Conservation (phyloP, 2,113 vertebrate species). For the Misgurnus mizolepis region DNA sequence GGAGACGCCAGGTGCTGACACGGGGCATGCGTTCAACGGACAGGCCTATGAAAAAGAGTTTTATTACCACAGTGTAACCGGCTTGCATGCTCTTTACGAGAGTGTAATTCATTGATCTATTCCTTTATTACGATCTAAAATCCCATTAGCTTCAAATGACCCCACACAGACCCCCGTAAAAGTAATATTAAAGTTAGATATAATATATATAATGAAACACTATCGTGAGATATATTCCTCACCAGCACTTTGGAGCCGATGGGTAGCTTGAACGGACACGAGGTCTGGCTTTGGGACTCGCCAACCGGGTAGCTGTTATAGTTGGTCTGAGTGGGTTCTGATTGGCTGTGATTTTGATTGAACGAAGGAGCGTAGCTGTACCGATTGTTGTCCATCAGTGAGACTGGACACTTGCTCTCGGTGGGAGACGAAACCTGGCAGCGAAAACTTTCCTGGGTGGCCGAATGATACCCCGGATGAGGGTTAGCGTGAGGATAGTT, state of each 20-base stretch:
- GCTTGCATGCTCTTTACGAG: neutral
- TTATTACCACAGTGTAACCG: neutral
- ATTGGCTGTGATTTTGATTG: slow-evolving; percentile 64
- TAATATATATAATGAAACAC: neutral
- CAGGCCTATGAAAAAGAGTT: slow-evolving; percentile 68
- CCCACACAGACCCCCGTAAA: neutral
- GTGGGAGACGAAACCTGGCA: slow-evolving; percentile 56
- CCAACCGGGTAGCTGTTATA: slow-evolving; percentile 52
- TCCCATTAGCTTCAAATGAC: neutral
- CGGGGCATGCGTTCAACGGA: slow-evolving; percentile 76
- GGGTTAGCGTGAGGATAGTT: slow-evolving; percentile 58
- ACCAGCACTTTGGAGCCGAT: slow-evolving; percentile 77
- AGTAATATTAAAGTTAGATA: neutral
- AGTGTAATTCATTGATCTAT: neutral
- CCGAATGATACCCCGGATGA: slow-evolving; percentile 59
- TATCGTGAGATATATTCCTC: slow-evolving; percentile 39
- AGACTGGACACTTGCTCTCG: slow-evolving; percentile 64
- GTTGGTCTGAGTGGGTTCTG: slow-evolving; percentile 51
- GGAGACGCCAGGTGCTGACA: slow-evolving; percentile 66
- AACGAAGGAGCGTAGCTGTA: slow-evolving; percentile 60
- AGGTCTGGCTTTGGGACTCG: slow-evolving; percentile 55
- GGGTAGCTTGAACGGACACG: slow-evolving; percentile 73
- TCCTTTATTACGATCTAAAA: neutral
- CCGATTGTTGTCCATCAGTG: slow-evolving; percentile 64
- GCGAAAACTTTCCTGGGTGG: slow-evolving; percentile 48